phyloP scores from a whole-genome alignment of 2,888 invertebrate genomes.

The Phengaris arion region DNA sequence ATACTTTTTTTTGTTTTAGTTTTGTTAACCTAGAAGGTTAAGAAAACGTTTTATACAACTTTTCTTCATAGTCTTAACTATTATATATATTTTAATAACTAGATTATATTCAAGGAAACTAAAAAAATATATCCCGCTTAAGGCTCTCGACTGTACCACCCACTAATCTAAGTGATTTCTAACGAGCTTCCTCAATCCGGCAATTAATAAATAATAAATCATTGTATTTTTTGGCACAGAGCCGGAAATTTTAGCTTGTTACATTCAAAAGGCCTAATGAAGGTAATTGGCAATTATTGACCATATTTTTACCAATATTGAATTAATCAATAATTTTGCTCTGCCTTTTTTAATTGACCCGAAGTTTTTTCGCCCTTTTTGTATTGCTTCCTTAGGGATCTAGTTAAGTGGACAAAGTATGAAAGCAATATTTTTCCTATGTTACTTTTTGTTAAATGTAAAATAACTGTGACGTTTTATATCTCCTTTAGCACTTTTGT shows the following conservation, averaged over 20 bases:
- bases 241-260: conserved; percentile 20
- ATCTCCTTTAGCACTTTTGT: not conserved
- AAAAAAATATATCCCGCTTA: not conserved
- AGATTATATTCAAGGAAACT: not conserved
- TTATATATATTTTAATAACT: too few species aligned
- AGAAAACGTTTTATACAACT: too few species aligned
- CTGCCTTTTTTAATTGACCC: not conserved
- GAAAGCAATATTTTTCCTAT: not conserved
- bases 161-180: conserved; percentile 20
- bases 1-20: too few species aligned
- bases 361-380: not conserved
- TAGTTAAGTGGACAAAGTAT: not conserved
- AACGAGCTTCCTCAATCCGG: conserved; percentile 20
- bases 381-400: too few species aligned
- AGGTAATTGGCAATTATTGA: conserved; percentile 5
- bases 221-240: conserved; percentile 13
- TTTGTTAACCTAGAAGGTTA: too few species aligned
- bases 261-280: conserved; percentile 13
- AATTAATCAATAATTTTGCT: conserved; percentile 5
- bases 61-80: too few species aligned
- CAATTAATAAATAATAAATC: conserved; percentile 28
- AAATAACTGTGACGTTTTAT: not conserved
- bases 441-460: not conserved
- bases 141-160: not conserved
- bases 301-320: conserved; percentile 11